Evolutionary conservation across 1,140 invertebrate species (phyloP), one percentile per base, ranked within the genome.

Genomic region (Pemphigus obesinymphae): DNA sequence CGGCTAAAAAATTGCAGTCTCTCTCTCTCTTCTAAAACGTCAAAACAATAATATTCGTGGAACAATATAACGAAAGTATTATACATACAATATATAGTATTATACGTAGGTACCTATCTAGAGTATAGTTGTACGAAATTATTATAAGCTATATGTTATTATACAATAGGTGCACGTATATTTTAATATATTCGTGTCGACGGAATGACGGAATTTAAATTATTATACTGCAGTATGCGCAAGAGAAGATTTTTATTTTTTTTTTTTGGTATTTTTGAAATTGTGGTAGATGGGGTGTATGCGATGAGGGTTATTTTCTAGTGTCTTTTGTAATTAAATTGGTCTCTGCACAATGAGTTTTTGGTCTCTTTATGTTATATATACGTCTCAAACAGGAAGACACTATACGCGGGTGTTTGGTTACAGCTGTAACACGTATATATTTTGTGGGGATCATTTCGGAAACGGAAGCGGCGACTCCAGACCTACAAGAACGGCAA

Each of bases 241-340:
- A 0, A 68, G 20, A 29, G 61, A 31, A n/a, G n/a, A n/a, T n/a
- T n/a, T n/a, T n/a, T n/a, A n/a, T n/a, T 63, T 68, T 70, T 40
- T 68, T 43, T 43, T 43, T 26, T n/a, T 26, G n/a, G 13, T 70
- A 43, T 50, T 68, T 23, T 43, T 15, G 37, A 43, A 63, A 43
- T 26, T n/a, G 50, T 55, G 0, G 13, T 70, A 70, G n/a, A 61
- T 43, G 34, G 31, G 20, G 20, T 7, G 53, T 70, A 45, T 45
- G 45, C 5, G 37, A 70, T 37, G 75, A 55, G 53, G 53, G 53
- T 78, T 55, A 76, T 34, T 76, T 58, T 76, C 75, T 78, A 23
- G 75, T 78, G 53, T 78, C 50, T 78, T 70, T 76, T 78, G 53
- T 78, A 78, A 78, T 78, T 78, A 78, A 78, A 55, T 78, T 78